These are phyloP conservation scores for Rambutsinella grinnellia DNA, from an alignment of 2,888 invertebrate genomes.

Conservation along the genomic window DNA sequence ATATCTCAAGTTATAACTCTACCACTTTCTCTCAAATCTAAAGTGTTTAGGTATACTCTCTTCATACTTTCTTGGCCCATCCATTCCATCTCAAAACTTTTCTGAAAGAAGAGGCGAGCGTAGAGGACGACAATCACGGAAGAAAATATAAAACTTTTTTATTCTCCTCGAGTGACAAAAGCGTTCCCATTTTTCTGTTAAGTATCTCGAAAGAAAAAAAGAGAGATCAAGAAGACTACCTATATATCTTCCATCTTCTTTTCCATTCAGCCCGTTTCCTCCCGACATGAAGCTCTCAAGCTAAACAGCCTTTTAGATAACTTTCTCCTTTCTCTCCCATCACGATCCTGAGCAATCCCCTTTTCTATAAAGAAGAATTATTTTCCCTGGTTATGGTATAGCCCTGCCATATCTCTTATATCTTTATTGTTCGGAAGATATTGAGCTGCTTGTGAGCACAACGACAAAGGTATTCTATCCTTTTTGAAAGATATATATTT, in stretches of 20 bases:
- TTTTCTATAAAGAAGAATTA: conserved; percentile 33
- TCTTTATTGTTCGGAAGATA: too few relatives aligned
- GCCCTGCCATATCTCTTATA: too few relatives aligned
- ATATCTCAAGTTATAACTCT: too few relatives aligned
- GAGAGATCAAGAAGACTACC: conserved; percentile 37
- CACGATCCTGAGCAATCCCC: conserved; percentile 50
- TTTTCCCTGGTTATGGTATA: conserved; percentile 28
- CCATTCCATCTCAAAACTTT: conserved; percentile 34
- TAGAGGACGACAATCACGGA: conserved; percentile 8
- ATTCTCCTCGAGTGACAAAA: conserved; percentile 7
- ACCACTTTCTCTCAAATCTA: too few relatives aligned
- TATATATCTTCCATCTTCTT: conserved; percentile 20
- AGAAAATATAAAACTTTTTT: conserved; percentile 34
- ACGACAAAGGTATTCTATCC: too few relatives aligned
- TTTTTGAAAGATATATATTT: too few relatives aligned
- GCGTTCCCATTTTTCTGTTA: too few relatives aligned
- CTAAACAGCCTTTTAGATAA: conserved; percentile 37
- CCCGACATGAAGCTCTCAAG: conserved; percentile 44
- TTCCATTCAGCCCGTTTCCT: conserved; percentile 30
- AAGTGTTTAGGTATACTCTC: too few relatives aligned
- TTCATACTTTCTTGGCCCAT: too few relatives aligned
- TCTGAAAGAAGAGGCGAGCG: conserved; percentile 10
- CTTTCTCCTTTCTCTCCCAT: conserved; percentile 47
- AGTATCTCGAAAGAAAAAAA: conserved; percentile 18
- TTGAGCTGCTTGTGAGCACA: too few relatives aligned